These are phyloP conservation scores for Riptortus pedestris DNA, from an alignment of 1,140 invertebrate genomes.

Conservation along the genomic window DNA sequence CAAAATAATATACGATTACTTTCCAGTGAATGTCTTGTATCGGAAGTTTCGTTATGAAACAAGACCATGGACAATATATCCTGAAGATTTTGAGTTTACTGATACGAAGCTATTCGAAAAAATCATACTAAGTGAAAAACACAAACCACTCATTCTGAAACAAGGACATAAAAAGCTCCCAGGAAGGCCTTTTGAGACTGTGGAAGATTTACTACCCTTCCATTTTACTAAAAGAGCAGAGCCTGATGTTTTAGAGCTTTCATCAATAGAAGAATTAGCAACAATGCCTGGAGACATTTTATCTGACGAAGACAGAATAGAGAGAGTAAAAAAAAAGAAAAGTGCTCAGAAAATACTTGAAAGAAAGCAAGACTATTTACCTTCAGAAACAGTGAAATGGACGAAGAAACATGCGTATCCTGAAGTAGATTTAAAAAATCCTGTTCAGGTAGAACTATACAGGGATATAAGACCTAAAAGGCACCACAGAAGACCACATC, in stretches of 20 bases:
- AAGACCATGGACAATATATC: too few species aligned
- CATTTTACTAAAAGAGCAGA: not conserved
- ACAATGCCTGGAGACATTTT: too few species aligned
- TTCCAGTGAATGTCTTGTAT: not conserved
- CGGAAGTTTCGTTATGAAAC: not conserved
- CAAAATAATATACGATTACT: not conserved
- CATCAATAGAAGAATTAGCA: too few species aligned
- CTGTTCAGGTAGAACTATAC: not conserved
- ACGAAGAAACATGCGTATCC: not conserved
- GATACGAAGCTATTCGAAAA: too few species aligned
- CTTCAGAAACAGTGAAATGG: too few species aligned
- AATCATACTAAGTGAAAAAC: too few species aligned
- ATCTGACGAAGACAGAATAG: not conserved
- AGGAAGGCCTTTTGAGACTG: not conserved
- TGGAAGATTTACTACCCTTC: not conserved
- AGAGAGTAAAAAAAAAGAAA: not conserved
- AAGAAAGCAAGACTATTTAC: not conserved
- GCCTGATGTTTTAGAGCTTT: not conserved
- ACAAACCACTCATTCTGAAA: too few species aligned
- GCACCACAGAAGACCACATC: too few species aligned
- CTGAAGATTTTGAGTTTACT: too few species aligned
- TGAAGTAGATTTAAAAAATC: not conserved
- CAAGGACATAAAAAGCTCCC: too few species aligned
- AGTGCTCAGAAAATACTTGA: not conserved
- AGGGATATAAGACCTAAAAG: not conserved